Evolutionary conservation across 1,140 invertebrate genomes (phyloP).

Genomic region (Aradophagus sp.): DNA sequence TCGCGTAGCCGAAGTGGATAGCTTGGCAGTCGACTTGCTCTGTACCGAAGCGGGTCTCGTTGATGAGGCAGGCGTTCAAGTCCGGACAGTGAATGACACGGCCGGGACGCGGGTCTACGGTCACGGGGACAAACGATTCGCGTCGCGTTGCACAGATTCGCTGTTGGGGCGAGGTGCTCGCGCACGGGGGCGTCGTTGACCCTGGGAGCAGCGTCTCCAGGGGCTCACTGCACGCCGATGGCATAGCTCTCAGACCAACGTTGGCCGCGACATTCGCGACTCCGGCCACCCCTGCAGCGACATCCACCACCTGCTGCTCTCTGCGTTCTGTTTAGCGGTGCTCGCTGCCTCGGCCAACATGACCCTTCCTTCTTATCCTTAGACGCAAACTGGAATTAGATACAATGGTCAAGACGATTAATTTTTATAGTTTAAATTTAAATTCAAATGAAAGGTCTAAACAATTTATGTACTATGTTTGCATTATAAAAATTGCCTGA

Average conservation of each 20-base stretch:
- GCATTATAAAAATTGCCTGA: too few species aligned
- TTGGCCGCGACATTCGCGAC: conserved; percentile 2
- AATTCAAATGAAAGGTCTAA: too few species aligned
- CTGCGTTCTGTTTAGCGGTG: too few species aligned
- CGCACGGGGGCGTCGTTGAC: conserved; percentile 24
- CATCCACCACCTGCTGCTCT: conserved; percentile 5
- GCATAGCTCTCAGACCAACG: conserved; percentile 56
- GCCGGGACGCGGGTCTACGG: conserved; percentile 62
- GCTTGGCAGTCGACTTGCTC: conserved; percentile 72
- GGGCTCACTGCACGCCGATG: conserved; percentile 43
- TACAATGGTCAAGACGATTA: too few species aligned
- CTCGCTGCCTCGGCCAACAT: too few species aligned
- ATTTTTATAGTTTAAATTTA: too few species aligned
- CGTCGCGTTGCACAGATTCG: conserved; percentile 60
- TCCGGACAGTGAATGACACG: conserved; percentile 76
- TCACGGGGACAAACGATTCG: conserved; percentile 59
- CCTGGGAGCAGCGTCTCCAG: conserved; percentile 44
- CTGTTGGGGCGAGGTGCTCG: conserved; percentile 30
- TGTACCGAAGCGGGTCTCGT: conserved; percentile 54
- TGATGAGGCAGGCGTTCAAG: conserved; percentile 71
- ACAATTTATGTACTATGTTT: too few species aligned
- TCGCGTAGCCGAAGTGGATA: conserved; percentile 78
- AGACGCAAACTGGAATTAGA: too few species aligned
- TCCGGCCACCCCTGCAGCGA: conserved; percentile 1
- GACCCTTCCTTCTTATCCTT: too few species aligned